Evolutionary conservation across 2,113 vertebrate genomes (phyloP), one percentile per base, ranked within the genome.

Genomic region (Gambusia holbrooki): DNA sequence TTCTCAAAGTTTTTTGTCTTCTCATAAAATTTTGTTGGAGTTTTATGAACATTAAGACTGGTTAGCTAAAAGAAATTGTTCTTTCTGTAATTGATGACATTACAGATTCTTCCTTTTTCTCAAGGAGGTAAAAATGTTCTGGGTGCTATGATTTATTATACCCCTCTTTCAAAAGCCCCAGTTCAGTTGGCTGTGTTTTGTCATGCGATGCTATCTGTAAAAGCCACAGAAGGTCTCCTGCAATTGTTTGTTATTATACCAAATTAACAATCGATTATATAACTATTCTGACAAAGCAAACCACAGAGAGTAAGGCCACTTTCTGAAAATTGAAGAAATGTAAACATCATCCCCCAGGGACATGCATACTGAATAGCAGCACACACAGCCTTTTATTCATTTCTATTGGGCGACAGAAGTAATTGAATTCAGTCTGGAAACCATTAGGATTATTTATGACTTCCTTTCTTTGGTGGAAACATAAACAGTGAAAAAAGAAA

Each of bases 361-460:
- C 77, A 84, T 87, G 84, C 86, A 90, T 90, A 90, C 82, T 81
- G 85, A 90, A 92, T 79, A 90, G 87, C 74, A 88, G 79, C 81
- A 83, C 77, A 82, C 62, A 70, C 62, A 17, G 64, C 58, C 73
- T 87, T 91, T 91, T 86, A 89, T 84, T 92, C 78, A 88, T 91
- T 92, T 89, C 87, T 80, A 76, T 66, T 82, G 83, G 85, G 62
- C 81, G 80, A 88, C 85, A 75, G 75, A 87, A 79, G 80, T 84
- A 87, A 93, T 90, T 91, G 78, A 78, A 92, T 91, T 88, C 66
- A 66, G 79, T 83, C 84, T 88, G 74, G 78, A 86, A 87, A 79
- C 80, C 88, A 87, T 91, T 90, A 87, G 68, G 73, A 84, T 90
- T 92, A 92, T 91, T 92, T 85, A 90, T 84, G 88, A 84, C 73